phyloP scores from a whole-genome alignment of 2,113 vertebrate genomes.

The Bettongia penicillata region DNA sequence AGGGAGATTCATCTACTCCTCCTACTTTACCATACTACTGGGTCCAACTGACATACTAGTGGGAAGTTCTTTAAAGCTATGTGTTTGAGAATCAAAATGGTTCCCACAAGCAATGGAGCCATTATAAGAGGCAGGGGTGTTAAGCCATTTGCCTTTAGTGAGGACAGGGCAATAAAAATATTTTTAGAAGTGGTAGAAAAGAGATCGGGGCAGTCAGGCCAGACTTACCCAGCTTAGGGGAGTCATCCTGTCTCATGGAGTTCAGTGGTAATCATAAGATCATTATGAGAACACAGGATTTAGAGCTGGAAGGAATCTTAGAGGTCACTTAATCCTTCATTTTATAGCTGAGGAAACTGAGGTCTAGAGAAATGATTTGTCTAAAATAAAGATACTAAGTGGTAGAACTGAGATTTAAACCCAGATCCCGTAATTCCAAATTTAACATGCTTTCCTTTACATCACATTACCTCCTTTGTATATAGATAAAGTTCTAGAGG shows the following conservation, averaged over 20 bases:
- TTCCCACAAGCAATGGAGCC: neutral
- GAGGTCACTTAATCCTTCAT: neutral
- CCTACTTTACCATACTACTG: neutral
- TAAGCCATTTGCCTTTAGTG: neutral
- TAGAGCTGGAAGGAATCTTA: neutral
- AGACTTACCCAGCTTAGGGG: neutral
- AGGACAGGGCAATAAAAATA: neutral
- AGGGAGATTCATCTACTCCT: conserved; percentile 29
- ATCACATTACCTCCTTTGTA: neutral
- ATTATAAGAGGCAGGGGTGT: neutral
- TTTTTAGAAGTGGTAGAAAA: neutral
- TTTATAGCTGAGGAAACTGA: neutral
- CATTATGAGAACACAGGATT: neutral
- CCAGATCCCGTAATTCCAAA: neutral
- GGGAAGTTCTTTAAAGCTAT: conserved; percentile 51
- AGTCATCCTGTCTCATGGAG: neutral
- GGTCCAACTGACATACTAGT: conserved; percentile 6
- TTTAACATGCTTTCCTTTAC: neutral
- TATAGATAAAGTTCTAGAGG: neutral
- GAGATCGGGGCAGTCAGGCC: neutral
- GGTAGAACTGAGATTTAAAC: neutral
- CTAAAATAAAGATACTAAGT: neutral
- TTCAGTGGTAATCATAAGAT: neutral
- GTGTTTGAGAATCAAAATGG: neutral
- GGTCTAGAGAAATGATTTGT: neutral